phyloP scores from a whole-genome alignment of 2,888 invertebrate genomes.

The Matsumyia berberina region DNA sequence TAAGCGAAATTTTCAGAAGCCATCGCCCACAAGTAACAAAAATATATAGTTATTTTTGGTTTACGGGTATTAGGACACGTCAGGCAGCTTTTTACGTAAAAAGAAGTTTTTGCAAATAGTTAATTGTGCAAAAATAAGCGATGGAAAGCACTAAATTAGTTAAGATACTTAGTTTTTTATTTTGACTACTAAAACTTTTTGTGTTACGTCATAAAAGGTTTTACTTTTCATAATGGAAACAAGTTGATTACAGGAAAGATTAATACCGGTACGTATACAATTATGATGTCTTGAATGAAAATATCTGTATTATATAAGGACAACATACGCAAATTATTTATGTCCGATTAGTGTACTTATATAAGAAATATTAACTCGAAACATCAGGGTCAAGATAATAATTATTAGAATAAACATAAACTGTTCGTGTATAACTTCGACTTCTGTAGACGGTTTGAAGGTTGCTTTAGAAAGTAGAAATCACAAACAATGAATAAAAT shows the following conservation, averaged over 20 bases:
- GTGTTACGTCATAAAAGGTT: slow-evolving; percentile 1
- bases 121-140: too few species aligned
- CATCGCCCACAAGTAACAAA: too few species aligned
- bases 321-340: neutral
- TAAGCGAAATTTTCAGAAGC: neutral
- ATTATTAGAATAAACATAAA: slow-evolving; percentile 6
- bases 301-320: slow-evolving; percentile 2
- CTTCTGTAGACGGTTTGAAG: slow-evolving; percentile 10
- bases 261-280: slow-evolving; percentile 55
- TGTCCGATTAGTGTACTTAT: neutral
- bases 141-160: too few species aligned
- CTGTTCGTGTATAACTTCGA: neutral
- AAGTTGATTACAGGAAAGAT: slow-evolving; percentile 26
- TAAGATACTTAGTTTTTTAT: neutral
- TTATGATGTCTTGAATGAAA: slow-evolving; percentile 5
- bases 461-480: slow-evolving; percentile 20
- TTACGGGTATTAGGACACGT: too few species aligned
- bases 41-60: too few species aligned
- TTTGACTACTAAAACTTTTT: neutral
- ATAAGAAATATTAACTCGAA: slow-evolving; percentile 7
- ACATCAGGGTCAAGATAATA: neutral
- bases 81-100: too few species aligned
- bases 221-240: slow-evolving; percentile 8
- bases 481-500: neutral
- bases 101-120: too few species aligned